These are phyloP conservation scores for Cydia pomonella DNA, from an alignment of 1,140 invertebrate species.

Conservation along the genomic window DNA sequence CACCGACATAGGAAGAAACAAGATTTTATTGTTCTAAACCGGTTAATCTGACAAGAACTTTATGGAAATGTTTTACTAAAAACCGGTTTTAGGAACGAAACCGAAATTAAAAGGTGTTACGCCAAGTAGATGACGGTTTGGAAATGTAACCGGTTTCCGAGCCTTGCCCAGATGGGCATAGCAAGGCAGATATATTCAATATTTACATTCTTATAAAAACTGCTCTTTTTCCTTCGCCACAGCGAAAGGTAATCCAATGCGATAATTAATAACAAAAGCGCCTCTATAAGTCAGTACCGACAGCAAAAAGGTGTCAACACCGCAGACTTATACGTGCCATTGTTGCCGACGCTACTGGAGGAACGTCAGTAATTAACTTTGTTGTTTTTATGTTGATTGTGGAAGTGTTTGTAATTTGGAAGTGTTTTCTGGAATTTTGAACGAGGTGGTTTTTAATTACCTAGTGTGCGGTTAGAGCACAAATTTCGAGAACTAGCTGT, in stretches of 20 bases:
- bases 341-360: constrained; percentile 3
- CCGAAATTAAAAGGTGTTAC: no score
- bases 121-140: no score
- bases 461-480: no score
- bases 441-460: neutral
- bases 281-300: neutral
- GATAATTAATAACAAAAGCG: constrained; percentile 12
- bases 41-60: no score
- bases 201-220: neutral
- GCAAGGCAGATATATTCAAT: no score
- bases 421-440: neutral
- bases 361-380: constrained; percentile 10
- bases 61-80: no score
- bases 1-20: no score
- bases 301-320: constrained; percentile 21
- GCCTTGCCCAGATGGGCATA: no score
- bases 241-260: neutral
- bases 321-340: constrained; percentile 8
- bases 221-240: neutral
- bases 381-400: constrained; percentile 1
- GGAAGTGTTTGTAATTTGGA: neutral
- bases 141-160: no score
- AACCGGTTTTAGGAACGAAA: no score
- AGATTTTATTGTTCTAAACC: no score
- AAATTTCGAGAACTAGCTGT: no score